Conservation (phyloP, 2,113 vertebrate genomes). For the Peucedramus taeniatus region DNA sequence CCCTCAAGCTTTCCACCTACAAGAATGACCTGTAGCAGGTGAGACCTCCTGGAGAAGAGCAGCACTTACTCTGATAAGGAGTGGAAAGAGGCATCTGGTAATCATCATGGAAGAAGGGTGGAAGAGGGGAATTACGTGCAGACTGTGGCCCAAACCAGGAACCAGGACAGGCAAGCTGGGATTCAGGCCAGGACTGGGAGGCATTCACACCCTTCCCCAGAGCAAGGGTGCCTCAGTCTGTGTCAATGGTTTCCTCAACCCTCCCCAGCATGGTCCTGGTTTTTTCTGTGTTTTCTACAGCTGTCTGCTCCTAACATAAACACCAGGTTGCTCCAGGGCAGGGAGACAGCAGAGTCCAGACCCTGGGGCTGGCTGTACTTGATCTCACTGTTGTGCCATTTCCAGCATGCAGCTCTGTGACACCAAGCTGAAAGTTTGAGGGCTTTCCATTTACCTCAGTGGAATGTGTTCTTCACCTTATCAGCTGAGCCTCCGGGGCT, state of each 20-base stretch:
- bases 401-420: not conserved
- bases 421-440: not conserved
- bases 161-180: not conserved
- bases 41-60: not conserved
- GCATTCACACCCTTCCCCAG: not conserved
- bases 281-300: not conserved
- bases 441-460: not conserved
- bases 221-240: not conserved
- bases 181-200: not conserved
- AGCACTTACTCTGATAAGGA: not conserved
- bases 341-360: not conserved
- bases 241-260: not conserved
- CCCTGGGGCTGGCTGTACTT: not conserved
- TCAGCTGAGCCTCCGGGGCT: not conserved
- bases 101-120: not conserved
- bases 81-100: not conserved
- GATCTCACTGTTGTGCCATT: not conserved
- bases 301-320: not conserved
- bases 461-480: not conserved
- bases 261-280: not conserved
- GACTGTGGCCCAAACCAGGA: not conserved
- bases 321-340: not conserved
- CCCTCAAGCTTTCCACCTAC: not conserved
- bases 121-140: not conserved
- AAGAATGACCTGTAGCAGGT: not conserved